Base-by-base conservation (phyloP, 1,140 invertebrate species). In the Drosophila lacertosa region DNA sequence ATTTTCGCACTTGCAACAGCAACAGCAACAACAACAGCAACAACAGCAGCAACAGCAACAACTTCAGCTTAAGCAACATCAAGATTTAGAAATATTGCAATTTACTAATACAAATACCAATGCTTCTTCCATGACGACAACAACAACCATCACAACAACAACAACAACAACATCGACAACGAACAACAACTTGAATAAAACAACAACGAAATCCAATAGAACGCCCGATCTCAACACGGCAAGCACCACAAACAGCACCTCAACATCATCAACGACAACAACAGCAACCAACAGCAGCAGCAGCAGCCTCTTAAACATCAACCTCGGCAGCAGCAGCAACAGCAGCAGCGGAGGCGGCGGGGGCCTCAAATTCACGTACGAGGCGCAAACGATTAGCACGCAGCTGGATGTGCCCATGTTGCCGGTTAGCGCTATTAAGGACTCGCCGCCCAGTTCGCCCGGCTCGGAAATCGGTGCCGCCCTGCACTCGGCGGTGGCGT, bases 361-460 rank as follows among this genome's bases (percentile, higher is more conserved):
- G 53, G 90, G 90, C 4, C 55, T 92, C 4, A 92, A 92, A 63
- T 89, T 92, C 37, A 79, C 57, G 20, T 92, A 92, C 54, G 92
- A 92, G 55, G 74, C 90, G 9, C 91, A 92, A 62, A 44, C 65
- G 5, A 32, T 39, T 1, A 54, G 24, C 62, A 39, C 26, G 11
- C 71, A 72, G 24, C 3, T 77, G 59, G 77, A 82, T 53, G 83
- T 78, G 37, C 59, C 72, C 26, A 83, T 84, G 71, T 26, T 81
- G 29, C 72, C 77, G 1, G 76, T 74, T 2, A 78, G 83, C 15
- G 62, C 81, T 22, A 81, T 91, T n/a, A 91, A 91, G 74, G 90
- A 91, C 33, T 95, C 94, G 1, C 94, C 94, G 2, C 94, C 94
- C 1, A 94, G 94, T 74, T 95, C 94, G 57, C 94, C 94, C 0